phyloP scores from a whole-genome alignment of 2,888 invertebrate genomes.

The Tinea pellionella region DNA sequence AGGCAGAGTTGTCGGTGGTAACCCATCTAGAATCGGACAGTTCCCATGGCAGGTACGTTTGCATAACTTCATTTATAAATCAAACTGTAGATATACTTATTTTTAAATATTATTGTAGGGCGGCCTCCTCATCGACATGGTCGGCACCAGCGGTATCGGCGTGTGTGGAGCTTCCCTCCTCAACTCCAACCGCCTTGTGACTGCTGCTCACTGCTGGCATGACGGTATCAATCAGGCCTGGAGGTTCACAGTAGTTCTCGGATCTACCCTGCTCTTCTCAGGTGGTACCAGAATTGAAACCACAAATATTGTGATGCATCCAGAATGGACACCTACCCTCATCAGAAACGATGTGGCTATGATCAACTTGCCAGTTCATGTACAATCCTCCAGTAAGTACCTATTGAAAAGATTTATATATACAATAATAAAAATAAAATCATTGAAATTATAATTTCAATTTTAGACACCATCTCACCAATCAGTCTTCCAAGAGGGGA shows the following conservation, averaged over 20 bases:
- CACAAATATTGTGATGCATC: constrained; percentile 28
- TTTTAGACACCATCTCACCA: constrained; percentile 28
- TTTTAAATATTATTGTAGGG: constrained; percentile 23
- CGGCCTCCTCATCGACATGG: constrained; percentile 28
- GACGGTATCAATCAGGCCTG: constrained; percentile 38
- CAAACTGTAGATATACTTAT: neutral
- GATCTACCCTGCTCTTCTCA: constrained; percentile 28
- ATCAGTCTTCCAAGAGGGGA: constrained; percentile 28
- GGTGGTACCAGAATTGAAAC: constrained; percentile 32
- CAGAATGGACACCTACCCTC: constrained; percentile 29
- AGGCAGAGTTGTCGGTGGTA: constrained; percentile 35
- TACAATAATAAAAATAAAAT: neutral
- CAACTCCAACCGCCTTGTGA: constrained; percentile 26
- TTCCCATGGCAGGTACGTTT: constrained; percentile 33
- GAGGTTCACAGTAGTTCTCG: constrained; percentile 34
- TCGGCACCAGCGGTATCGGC: constrained; percentile 23
- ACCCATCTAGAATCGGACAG: constrained; percentile 26
- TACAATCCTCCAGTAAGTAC: constrained; percentile 16
- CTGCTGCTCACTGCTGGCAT: constrained; percentile 49
- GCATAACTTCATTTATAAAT: neutral
- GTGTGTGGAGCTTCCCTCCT: constrained; percentile 39
- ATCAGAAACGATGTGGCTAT: constrained; percentile 36
- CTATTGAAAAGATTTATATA: neutral
- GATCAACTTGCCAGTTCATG: constrained; percentile 26
- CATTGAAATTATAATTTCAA: neutral